Evolutionary conservation across 2,113 vertebrate species (phyloP).

Genomic region (Pseudopipra pipra): DNA sequence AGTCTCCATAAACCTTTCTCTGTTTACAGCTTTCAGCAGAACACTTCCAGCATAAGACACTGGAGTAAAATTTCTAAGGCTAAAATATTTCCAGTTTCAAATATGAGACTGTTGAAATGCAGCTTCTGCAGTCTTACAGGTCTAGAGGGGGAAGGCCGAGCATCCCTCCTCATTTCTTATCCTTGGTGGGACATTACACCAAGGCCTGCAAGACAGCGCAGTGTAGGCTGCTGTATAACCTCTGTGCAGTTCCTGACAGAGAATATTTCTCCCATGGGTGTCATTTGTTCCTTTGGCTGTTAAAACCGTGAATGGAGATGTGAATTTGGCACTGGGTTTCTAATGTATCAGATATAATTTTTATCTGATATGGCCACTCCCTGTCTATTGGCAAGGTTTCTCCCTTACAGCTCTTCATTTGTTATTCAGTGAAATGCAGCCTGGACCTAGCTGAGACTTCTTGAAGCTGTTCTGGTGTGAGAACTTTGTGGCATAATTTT

Average conservation of each 20-base stretch:
- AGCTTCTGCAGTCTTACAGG: background rate
- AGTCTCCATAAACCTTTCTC: background rate
- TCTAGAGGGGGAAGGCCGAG: background rate
- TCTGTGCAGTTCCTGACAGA: background rate
- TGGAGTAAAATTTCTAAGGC: background rate
- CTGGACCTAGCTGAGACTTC: background rate
- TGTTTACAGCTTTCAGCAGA: background rate
- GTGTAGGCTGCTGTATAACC: background rate
- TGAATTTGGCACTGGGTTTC: constrained; percentile 22
- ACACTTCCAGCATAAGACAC: background rate
- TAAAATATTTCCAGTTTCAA: background rate
- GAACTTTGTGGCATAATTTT: background rate
- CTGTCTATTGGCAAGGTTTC: background rate
- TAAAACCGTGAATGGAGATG: constrained; percentile 11
- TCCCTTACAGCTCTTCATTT: background rate
- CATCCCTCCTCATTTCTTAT: background rate
- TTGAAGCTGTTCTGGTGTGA: background rate
- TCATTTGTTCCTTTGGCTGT: background rate
- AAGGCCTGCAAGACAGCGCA: background rate
- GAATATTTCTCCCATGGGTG: background rate
- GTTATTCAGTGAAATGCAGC: background rate
- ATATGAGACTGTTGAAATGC: background rate
- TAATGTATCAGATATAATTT: background rate
- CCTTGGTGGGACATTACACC: background rate
- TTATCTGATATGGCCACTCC: background rate